A percentile compares a stretch with the other conserved stretches of the same genome.
phyloP scores from a whole-genome alignment of 2,888 invertebrate genomes.

The Tubulanus polymorphus region DNA sequence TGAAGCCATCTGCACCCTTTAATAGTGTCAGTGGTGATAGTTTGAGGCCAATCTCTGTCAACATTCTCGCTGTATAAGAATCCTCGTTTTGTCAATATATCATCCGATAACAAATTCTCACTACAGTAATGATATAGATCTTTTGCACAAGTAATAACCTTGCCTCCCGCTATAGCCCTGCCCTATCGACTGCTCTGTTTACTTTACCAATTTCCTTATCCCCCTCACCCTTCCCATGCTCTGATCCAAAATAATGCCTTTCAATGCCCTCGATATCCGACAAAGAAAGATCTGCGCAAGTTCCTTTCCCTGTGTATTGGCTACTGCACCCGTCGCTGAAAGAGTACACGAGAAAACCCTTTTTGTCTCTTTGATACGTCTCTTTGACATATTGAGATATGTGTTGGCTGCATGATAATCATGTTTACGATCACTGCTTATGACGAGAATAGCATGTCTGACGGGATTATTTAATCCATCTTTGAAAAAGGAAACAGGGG shows the following conservation, averaged over 20 bases:
- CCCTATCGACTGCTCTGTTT: conserved; percentile 1
- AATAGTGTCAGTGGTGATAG: too few species aligned
- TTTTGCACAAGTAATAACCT: too few species aligned
- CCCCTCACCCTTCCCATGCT: conserved; percentile 4
- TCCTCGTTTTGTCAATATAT: too few species aligned
- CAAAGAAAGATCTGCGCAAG: background rate
- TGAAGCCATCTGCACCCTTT: too few species aligned
- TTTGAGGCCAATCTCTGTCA: too few species aligned
- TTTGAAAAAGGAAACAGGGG: conserved; percentile 20
- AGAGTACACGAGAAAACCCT: background rate
- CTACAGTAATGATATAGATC: too few species aligned
- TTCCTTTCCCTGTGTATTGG: conserved; percentile 2
- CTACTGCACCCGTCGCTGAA: conserved; percentile 3
- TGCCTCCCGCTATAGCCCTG: too few species aligned
- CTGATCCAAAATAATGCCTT: background rate
- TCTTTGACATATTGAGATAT: conserved; percentile 3
- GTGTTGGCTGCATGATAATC: conserved; percentile 21
- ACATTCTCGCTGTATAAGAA: too few species aligned
- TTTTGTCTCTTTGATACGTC: background rate
- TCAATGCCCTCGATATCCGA: background rate
- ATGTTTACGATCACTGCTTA: conserved; percentile 19
- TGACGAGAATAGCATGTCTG: conserved; percentile 11
- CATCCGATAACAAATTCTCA: too few species aligned
- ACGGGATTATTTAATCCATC: conserved; percentile 5
- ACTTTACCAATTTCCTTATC: conserved; percentile 3